Evolutionary conservation across 2,888 invertebrate species (phyloP).

Genomic region (Gryllus longicercus): DNA sequence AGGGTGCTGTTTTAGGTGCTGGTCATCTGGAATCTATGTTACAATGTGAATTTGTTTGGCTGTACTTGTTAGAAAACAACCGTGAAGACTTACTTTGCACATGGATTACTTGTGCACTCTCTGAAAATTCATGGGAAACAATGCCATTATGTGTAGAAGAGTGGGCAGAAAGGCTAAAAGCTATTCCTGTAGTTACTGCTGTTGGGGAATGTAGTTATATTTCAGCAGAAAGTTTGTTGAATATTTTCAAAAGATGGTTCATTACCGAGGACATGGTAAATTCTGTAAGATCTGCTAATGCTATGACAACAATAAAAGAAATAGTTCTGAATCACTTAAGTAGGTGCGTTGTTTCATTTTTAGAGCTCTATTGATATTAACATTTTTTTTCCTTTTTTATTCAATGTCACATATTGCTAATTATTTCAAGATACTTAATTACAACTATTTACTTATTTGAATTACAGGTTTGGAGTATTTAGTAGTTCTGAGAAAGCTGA

Average conservation of each 20-base stretch:
- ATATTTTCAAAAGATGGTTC: slow-evolving; percentile 50
- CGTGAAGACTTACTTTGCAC: slow-evolving; percentile 57
- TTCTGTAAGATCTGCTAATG: slow-evolving; percentile 50
- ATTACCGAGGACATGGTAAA: slow-evolving; percentile 60
- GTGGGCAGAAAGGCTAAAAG: neutral
- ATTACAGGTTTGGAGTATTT: slow-evolving; percentile 59
- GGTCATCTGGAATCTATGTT: slow-evolving; percentile 51
- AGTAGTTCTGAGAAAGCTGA: slow-evolving; percentile 56
- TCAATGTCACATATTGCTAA: too few relatives aligned
- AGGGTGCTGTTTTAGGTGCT: slow-evolving; percentile 51
- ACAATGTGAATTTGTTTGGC: slow-evolving; percentile 57
- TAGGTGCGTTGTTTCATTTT: slow-evolving; percentile 37
- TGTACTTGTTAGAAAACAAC: slow-evolving; percentile 57
- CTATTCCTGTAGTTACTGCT: neutral
- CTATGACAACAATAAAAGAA: slow-evolving; percentile 54
- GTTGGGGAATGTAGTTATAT: neutral
- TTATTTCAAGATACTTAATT: too few relatives aligned
- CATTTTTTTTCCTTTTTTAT: too few relatives aligned
- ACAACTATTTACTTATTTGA: neutral
- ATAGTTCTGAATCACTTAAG: slow-evolving; percentile 59
- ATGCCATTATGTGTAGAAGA: neutral
- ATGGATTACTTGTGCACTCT: slow-evolving; percentile 49
- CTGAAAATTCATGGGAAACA: neutral
- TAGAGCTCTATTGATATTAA: too few relatives aligned
- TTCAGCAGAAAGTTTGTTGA: slow-evolving; percentile 40